Percentiles rank a stretch among this genome's conserved stretches.
Conservation (phyloP, 1,140 invertebrate genomes). For the Thereuonema tuberculata region DNA sequence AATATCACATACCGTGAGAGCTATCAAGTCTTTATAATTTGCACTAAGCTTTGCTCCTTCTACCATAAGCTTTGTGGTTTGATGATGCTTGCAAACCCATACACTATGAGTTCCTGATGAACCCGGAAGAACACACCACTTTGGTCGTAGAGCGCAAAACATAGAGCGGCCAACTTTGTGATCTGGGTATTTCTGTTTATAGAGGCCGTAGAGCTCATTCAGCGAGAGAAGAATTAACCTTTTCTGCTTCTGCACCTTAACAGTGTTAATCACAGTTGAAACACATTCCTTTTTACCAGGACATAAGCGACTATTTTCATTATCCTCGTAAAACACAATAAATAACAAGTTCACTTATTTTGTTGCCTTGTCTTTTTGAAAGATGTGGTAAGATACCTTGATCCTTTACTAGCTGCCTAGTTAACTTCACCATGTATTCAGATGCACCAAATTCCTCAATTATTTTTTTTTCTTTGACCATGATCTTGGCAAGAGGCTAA, state of each 20-base stretch:
- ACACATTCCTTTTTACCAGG: not conserved
- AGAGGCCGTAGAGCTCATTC: not conserved
- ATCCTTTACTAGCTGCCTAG: not conserved
- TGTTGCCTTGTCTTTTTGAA: not conserved
- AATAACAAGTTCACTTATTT: not conserved
- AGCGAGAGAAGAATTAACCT: not conserved
- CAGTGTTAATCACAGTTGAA: not conserved
- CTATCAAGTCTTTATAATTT: not conserved
- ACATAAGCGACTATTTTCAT: not conserved
- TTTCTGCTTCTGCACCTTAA: not conserved
- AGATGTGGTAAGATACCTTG: not conserved
- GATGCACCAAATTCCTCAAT: not conserved
- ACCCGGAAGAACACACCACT: conserved; percentile 1
- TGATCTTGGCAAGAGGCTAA: not conserved
- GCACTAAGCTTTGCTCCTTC: not conserved
- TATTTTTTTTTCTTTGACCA: not conserved
- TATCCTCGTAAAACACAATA: not conserved
- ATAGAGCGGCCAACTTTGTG: not conserved
- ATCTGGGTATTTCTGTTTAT: not conserved
- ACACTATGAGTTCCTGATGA: not conserved
- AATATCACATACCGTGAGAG: not conserved
- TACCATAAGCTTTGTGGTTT: not conserved
- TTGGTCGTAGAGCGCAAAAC: not conserved
- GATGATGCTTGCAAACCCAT: not conserved
- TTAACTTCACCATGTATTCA: not conserved